Percentiles rank a stretch among this genome's conserved stretches.
These are phyloP conservation scores for Sinelater perroti DNA, from an alignment of 2,888 invertebrate species.

Conservation along the genomic window DNA sequence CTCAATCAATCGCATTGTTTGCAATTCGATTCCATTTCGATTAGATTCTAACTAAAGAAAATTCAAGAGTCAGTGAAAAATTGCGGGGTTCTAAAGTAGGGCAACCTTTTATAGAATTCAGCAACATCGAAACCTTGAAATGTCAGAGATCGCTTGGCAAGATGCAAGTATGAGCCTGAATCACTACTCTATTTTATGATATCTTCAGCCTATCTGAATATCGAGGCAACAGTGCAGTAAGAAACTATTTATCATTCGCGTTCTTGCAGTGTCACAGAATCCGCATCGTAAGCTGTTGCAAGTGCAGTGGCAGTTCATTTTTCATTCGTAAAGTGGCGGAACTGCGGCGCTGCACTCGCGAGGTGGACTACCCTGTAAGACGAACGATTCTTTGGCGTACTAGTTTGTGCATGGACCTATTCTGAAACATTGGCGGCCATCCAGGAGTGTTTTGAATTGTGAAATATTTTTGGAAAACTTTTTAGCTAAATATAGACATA, in stretches of 20 bases:
- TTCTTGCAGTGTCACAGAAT: background rate
- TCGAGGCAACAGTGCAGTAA: conserved; percentile 23
- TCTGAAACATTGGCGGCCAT: conserved; percentile 24
- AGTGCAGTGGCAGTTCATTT: too few relatives aligned
- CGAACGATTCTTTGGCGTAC: conserved; percentile 10
- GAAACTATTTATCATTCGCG: conserved; percentile 21
- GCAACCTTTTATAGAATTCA: conserved; percentile 23
- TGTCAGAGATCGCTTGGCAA: conserved; percentile 41
- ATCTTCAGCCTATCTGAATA: conserved; percentile 34
- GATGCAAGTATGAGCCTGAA: conserved; percentile 58
- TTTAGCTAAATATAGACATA: too few relatives aligned
- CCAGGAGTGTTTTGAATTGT: conserved; percentile 21
- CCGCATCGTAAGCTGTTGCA: background rate
- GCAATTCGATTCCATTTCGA: too few relatives aligned
- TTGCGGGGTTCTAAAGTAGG: conserved; percentile 8
- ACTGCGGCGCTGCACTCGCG: background rate
- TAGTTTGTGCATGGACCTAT: conserved; percentile 14
- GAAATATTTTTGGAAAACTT: conserved; percentile 21
- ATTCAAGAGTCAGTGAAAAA: too few relatives aligned
- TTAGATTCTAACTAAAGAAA: too few relatives aligned
- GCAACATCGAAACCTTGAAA: conserved; percentile 34
- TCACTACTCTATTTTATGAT: conserved; percentile 63
- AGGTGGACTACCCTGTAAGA: background rate
- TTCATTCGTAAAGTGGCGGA: background rate
- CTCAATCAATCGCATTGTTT: too few relatives aligned